Evolutionary conservation across 2,113 vertebrate genomes (phyloP).

Genomic region (Falcunculus frontatus): DNA sequence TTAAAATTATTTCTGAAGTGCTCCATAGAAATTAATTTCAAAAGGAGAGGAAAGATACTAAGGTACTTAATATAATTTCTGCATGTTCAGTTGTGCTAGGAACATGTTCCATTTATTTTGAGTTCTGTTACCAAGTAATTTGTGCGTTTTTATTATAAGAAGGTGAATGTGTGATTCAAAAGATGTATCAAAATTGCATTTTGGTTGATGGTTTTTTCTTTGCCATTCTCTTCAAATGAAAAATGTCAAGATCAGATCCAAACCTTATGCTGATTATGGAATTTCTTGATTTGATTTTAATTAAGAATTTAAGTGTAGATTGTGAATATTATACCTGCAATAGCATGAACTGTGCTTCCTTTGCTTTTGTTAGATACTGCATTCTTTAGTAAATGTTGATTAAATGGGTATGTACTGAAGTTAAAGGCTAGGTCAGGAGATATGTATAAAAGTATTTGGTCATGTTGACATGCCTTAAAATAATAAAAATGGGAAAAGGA

Average conservation of each 20-base stretch:
- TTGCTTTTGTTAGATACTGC: background rate
- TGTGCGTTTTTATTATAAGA: background rate
- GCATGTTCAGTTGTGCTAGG: background rate
- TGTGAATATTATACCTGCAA: background rate
- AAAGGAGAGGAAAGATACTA: background rate
- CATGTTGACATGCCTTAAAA: background rate
- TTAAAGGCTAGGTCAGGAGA: background rate
- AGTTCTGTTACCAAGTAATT: background rate
- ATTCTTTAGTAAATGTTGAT: background rate
- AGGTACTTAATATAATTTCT: background rate
- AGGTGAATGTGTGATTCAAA: background rate
- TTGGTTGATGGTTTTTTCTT: background rate
- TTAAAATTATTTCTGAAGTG: background rate
- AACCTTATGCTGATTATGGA: background rate
- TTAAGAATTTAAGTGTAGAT: background rate
- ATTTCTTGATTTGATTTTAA: background rate
- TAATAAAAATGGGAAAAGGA: background rate
- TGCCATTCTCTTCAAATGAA: fast-evolving
- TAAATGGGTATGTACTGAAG: background rate
- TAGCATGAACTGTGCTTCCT: background rate
- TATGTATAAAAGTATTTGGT: background rate
- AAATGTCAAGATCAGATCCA: background rate
- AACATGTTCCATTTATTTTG: background rate
- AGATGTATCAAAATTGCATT: background rate
- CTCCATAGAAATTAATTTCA: background rate